Percentiles rank a stretch among this genome's conserved stretches.
Conservation (phyloP, 2,888 invertebrate genomes). For the Oscheius sp. region DNA sequence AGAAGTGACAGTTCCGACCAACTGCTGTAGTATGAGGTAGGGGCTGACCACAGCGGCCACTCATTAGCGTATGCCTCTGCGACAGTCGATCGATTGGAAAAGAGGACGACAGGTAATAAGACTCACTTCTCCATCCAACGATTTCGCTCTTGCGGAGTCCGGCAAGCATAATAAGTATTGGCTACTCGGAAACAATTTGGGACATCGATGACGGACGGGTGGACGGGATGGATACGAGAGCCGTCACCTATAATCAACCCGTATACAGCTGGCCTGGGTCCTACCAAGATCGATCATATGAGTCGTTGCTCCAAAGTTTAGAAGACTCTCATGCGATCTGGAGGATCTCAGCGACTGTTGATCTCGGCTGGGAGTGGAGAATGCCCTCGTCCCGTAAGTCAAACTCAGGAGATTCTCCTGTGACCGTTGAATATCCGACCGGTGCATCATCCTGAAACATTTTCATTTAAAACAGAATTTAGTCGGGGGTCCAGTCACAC, state of each 20-base stretch:
- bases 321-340: constrained; percentile 71
- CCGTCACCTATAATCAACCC: constrained; percentile 43
- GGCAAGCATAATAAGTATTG: constrained; percentile 71
- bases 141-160: constrained; percentile 69
- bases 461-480: not conserved
- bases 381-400: constrained; percentile 41
- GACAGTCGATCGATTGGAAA: constrained; percentile 31
- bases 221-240: constrained; percentile 68
- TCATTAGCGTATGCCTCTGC: constrained; percentile 14
- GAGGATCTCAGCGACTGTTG: constrained; percentile 47
- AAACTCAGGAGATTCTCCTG: constrained; percentile 33
- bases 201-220: constrained; percentile 69
- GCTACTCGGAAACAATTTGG: constrained; percentile 71
- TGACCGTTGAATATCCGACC: constrained; percentile 44
- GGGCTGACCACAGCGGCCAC: constrained; percentile 26
- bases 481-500: not conserved
- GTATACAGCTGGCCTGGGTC: constrained; percentile 28
- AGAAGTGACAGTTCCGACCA: not conserved
- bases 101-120: constrained; percentile 1
- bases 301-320: constrained; percentile 65
- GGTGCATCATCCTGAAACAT: constrained; percentile 53
- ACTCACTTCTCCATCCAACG: constrained; percentile 72
- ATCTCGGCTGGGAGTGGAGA: constrained; percentile 22
- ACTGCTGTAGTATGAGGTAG: not conserved
- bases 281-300: constrained; percentile 70